Evolutionary conservation across 2,888 invertebrate species (phyloP).

Genomic region (Acanthosoma haemorrhoidale): DNA sequence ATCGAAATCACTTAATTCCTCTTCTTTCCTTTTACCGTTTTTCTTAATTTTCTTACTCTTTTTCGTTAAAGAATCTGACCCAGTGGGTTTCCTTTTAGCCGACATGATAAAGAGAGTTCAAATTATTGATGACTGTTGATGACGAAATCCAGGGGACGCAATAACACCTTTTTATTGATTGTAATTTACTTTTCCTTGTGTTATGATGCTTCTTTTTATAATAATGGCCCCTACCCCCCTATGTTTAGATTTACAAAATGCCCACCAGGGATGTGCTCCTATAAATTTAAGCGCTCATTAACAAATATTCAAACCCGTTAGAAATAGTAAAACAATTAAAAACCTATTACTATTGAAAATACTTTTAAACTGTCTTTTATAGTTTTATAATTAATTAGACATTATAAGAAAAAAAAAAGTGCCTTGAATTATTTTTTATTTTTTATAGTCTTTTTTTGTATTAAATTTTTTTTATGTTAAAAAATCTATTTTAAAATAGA

Average conservation of each 20-base stretch:
- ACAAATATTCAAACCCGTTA: constrained; percentile 13
- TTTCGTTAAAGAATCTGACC: constrained; percentile 7
- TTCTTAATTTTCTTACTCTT: constrained; percentile 37
- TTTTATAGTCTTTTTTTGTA: no score
- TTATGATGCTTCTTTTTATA: constrained; percentile 32
- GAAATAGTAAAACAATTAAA: no score
- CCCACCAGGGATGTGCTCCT: constrained; percentile 5
- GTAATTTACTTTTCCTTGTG: constrained; percentile 33
- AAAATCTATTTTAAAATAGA: neutral
- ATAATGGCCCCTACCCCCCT: constrained; percentile 32
- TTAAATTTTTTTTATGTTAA: no score
- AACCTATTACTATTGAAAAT: no score
- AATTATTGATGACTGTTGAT: neutral
- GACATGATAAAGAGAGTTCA: neutral
- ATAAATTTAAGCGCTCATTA: no score
- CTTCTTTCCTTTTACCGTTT: constrained; percentile 44
- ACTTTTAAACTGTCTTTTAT: no score
- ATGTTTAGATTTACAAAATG: constrained; percentile 30
- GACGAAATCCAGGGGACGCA: constrained; percentile 23
- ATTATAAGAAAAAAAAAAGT: no score
- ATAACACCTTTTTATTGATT: constrained; percentile 36
- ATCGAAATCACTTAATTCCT: constrained; percentile 47
- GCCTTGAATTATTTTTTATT: no score
- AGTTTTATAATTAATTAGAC: no score
- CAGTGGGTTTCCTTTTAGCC: constrained; percentile 19